These are phyloP conservation scores for Lampris megalopsis DNA, from an alignment of 2,113 vertebrate genomes.

Conservation along the genomic window DNA sequence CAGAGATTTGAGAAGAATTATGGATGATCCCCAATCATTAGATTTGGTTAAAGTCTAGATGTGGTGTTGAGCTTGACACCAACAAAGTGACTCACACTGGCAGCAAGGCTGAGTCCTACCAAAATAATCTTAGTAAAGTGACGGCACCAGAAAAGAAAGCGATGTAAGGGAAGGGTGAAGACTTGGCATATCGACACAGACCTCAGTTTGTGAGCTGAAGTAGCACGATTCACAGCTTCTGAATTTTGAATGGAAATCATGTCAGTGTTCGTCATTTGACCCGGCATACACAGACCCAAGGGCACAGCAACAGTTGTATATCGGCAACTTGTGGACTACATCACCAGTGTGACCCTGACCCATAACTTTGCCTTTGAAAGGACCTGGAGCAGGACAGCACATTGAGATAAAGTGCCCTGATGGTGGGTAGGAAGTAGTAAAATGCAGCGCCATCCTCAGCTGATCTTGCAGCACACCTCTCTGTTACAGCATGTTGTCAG, in stretches of 20 bases:
- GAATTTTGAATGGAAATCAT: background rate
- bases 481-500: background rate
- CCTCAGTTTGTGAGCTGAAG: background rate
- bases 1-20: background rate
- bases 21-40: background rate
- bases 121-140: background rate
- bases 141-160: background rate
- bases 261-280: background rate
- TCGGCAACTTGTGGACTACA: background rate
- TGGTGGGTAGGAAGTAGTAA: background rate
- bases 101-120: background rate
- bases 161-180: background rate
- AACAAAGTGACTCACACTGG: too few species aligned
- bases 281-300: background rate
- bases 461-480: background rate
- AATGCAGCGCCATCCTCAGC: background rate
- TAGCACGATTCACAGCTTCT: background rate
- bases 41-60: background rate
- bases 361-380: background rate
- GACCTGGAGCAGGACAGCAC: background rate
- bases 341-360: background rate
- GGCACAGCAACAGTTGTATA: background rate
- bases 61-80: background rate
- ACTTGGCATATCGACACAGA: background rate
- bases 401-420: background rate